phyloP scores from a whole-genome alignment of 1,140 invertebrate species.

The Drosophila busckii region DNA sequence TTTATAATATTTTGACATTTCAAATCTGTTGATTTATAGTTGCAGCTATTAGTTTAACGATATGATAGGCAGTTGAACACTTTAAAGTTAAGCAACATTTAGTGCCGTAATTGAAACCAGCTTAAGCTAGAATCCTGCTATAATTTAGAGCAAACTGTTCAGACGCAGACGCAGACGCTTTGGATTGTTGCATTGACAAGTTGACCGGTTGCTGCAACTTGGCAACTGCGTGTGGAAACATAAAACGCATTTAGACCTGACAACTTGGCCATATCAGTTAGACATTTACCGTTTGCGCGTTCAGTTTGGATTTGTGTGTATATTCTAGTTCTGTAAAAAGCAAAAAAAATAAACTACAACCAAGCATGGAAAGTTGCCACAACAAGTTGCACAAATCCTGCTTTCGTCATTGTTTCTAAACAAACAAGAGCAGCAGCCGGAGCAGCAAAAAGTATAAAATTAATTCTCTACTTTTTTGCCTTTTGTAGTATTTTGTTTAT shows the following conservation, averaged over 20 bases:
- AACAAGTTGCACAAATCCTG: too few relatives aligned
- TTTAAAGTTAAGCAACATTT: too few relatives aligned
- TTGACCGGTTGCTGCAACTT: too few relatives aligned
- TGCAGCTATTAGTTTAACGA: too few relatives aligned
- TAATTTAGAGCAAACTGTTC: constrained; percentile 28
- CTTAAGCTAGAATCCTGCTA: constrained; percentile 12
- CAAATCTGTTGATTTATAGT: too few relatives aligned
- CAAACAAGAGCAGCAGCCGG: background rate
- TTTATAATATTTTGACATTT: too few relatives aligned
- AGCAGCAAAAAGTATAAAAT: background rate
- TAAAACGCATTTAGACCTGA: too few relatives aligned
- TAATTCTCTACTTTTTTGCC: background rate
- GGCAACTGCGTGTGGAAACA: too few relatives aligned
- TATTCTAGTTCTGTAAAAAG: constrained; percentile 18
- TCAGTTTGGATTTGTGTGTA: constrained; percentile 21
- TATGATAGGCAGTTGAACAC: too few relatives aligned
- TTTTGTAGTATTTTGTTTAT: constrained; percentile 2
- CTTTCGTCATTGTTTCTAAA: too few relatives aligned
- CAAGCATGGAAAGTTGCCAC: background rate
- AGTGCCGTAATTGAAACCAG: constrained; percentile 3
- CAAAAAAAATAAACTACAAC: background rate
- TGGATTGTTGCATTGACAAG: too few relatives aligned
- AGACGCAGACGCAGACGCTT: background rate
- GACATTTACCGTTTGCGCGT: constrained; percentile 13
- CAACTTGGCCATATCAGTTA: constrained; percentile 23